These are phyloP conservation scores for Characodon lateralis DNA, from an alignment of 2,797 vertebrate genomes.

Conservation along the genomic window DNA sequence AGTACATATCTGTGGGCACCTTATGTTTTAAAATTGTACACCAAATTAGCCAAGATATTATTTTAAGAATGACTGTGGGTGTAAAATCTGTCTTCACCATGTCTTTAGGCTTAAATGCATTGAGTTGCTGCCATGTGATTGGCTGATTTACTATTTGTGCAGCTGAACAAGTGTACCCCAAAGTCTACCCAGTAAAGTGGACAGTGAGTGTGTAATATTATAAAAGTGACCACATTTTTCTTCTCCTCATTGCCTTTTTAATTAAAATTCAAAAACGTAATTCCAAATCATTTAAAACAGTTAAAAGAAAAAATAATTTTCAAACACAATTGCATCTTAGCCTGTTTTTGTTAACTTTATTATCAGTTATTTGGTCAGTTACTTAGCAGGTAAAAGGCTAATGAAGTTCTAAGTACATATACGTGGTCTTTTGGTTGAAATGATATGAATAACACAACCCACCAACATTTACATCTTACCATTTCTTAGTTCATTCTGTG, in stretches of 20 bases:
- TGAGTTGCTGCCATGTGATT: neutral
- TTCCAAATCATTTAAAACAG: neutral
- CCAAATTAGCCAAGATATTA: too few species aligned
- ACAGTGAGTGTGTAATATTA: neutral
- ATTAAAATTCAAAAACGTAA: neutral
- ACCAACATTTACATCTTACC: neutral
- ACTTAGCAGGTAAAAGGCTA: neutral
- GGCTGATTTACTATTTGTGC: neutral
- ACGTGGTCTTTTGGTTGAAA: neutral
- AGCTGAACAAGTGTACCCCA: neutral
- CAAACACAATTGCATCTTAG: neutral
- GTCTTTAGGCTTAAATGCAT: neutral
- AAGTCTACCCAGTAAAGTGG: neutral
- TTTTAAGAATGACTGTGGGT: too few species aligned
- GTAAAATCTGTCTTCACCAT: neutral
- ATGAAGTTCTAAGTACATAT: neutral
- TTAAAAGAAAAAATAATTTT: neutral
- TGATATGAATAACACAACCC: neutral
- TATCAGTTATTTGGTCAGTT: neutral
- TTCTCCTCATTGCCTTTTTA: neutral
- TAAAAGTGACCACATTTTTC: neutral
- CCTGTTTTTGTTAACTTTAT: neutral
- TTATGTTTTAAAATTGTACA: too few species aligned
- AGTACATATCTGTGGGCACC: neutral
- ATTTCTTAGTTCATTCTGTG: neutral